Conservation (phyloP, 2,888 invertebrate species). For the Deroplatys truncata region DNA sequence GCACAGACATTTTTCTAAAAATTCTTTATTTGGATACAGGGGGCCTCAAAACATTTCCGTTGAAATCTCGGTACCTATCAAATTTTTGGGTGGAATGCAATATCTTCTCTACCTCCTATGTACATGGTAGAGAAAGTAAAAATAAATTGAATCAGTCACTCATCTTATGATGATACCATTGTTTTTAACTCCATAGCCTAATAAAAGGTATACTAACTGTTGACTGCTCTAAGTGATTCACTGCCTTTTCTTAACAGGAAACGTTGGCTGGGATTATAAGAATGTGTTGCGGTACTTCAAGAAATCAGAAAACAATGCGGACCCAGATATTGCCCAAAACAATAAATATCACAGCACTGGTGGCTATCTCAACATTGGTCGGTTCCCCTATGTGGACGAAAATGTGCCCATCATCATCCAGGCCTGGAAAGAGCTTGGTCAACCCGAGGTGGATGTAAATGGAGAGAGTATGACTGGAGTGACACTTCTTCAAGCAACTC, state of each 20-base stretch:
- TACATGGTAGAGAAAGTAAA: too few species aligned
- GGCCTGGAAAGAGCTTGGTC: constrained; percentile 59
- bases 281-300: constrained; percentile 69
- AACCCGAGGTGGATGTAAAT: constrained; percentile 45
- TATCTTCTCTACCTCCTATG: too few species aligned
- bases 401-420: constrained; percentile 47
- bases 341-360: constrained; percentile 55
- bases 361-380: constrained; percentile 62
- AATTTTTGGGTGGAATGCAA: too few species aligned
- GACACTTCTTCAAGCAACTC: constrained; percentile 58
- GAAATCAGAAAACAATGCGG: constrained; percentile 60
- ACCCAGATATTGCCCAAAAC: constrained; percentile 49
- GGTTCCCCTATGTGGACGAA: constrained; percentile 50
- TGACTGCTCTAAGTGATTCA: too few species aligned
- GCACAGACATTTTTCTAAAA: too few species aligned
- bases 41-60: too few species aligned
- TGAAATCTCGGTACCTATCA: too few species aligned
- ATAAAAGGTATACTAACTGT: too few species aligned
- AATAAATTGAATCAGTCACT: too few species aligned
- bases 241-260: constrained; percentile 48
- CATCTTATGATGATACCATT: too few species aligned
- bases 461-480: constrained; percentile 53
- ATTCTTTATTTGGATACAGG: too few species aligned
- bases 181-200: too few species aligned
- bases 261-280: constrained; percentile 59